Percentiles rank a stretch among this genome's conserved stretches.
Conservation (phyloP, 2,113 vertebrate species). For the Dasyurus viverrinus region DNA sequence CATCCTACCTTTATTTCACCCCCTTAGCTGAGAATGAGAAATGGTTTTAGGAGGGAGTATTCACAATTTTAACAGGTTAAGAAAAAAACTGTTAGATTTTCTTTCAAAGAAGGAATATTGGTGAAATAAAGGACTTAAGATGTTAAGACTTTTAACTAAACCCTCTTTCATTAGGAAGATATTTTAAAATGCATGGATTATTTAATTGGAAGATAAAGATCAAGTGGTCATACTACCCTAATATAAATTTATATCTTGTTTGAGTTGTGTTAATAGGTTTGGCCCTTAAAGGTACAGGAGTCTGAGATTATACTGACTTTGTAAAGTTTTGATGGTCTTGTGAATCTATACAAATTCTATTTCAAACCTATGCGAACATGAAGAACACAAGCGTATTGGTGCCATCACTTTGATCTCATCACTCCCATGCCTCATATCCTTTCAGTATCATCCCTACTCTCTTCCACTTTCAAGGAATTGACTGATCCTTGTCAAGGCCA, state of each 20-base stretch:
- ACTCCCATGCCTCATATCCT: not conserved
- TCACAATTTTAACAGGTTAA: not conserved
- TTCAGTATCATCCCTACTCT: not conserved
- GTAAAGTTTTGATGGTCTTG: not conserved
- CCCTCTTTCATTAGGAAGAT: slow-evolving; percentile 6
- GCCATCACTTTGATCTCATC: not conserved
- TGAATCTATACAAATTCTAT: not conserved
- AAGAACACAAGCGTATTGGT: not conserved
- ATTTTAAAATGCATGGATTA: not conserved
- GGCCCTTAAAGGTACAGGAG: not conserved
- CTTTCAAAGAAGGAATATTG: not conserved
- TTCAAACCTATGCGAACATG: not conserved
- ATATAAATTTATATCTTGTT: not conserved
- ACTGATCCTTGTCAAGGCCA: not conserved
- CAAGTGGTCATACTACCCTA: not conserved
- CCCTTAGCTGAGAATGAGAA: not conserved
- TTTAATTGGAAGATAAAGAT: not conserved
- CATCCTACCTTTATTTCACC: too few relatives aligned
- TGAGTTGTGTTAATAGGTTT: not conserved
- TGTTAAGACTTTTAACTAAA: not conserved
- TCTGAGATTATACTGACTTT: not conserved
- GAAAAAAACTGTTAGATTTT: not conserved
- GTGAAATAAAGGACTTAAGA: not conserved
- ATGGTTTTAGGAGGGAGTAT: not conserved
- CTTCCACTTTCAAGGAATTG: not conserved